Conservation (phyloP, 2,888 invertebrate species). For the Unio pictorum region DNA sequence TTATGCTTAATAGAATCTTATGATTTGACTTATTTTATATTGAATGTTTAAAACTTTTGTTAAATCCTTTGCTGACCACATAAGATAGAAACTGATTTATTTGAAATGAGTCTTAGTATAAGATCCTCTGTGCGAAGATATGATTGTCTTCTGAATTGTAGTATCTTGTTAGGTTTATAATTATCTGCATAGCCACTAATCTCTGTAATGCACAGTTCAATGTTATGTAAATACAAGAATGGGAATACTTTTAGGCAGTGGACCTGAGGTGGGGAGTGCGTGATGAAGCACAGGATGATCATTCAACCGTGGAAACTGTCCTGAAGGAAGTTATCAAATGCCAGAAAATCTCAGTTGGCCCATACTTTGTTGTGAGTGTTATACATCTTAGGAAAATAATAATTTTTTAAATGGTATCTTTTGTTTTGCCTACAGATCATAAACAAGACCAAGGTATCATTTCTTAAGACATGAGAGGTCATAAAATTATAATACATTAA, state of each 20-base stretch:
- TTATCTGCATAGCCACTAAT: too few relatives aligned
- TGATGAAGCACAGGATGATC: slow-evolving; percentile 53
- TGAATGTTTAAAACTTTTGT: too few relatives aligned
- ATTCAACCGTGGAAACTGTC: slow-evolving; percentile 49
- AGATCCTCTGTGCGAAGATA: too few relatives aligned
- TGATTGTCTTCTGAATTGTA: too few relatives aligned
- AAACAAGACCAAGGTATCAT: neutral
- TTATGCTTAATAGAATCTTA: too few relatives aligned
- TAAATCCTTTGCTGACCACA: too few relatives aligned
- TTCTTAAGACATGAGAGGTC: neutral
- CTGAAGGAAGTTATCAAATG: slow-evolving; percentile 44
- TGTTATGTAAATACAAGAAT: too few relatives aligned
- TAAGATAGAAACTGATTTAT: too few relatives aligned
- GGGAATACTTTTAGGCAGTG: slow-evolving; percentile 38
- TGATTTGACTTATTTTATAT: too few relatives aligned
- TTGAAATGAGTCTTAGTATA: too few relatives aligned
- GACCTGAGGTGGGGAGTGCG: slow-evolving; percentile 62
- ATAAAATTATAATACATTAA: neutral
- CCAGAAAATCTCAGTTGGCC: slow-evolving; percentile 46
- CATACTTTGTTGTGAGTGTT: slow-evolving; percentile 55
- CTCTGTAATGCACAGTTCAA: too few relatives aligned
- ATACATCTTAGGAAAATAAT: neutral
- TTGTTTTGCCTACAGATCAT: neutral
- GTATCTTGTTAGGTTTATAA: too few relatives aligned
- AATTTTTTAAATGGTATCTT: neutral